Percentiles rank a stretch among this genome's conserved stretches.
phyloP scores from a whole-genome alignment of 2,888 invertebrate genomes.

The Lymantria monacha region DNA sequence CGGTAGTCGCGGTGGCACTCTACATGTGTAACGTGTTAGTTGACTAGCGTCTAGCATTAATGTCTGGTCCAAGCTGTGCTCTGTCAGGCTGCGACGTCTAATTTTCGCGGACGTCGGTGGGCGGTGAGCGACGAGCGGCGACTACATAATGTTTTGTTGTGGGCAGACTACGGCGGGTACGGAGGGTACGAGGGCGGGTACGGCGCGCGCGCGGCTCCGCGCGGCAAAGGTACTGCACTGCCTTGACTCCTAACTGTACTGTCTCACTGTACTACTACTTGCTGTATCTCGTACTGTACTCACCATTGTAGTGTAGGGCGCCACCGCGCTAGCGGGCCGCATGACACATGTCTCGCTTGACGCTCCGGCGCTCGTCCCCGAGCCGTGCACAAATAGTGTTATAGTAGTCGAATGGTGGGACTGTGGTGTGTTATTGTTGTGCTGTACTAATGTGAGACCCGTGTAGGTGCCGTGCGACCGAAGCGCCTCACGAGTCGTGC shows the following conservation, averaged over 20 bases:
- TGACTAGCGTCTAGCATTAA: no score
- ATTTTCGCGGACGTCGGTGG: no score
- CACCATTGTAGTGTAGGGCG: constrained; percentile 21
- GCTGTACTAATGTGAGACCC: constrained; percentile 3
- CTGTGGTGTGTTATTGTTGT: not conserved
- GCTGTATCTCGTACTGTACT: constrained; percentile 11
- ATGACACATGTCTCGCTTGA: constrained; percentile 27
- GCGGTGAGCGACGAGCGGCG: no score
- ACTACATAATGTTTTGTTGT: constrained; percentile 71
- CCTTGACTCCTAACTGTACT: constrained; percentile 33
- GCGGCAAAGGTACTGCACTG: constrained; percentile 90
- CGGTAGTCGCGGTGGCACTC: no score
- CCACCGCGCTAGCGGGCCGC: constrained; percentile 24
- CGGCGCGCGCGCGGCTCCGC: constrained; percentile 92
- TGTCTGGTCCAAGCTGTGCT: no score
- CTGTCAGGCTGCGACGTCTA: no score
- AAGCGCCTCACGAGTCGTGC: constrained; percentile 27
- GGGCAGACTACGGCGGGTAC: constrained; percentile 93
- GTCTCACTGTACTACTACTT: constrained; percentile 16
- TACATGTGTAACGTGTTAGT: no score
- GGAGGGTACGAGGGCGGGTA: constrained; percentile 95
- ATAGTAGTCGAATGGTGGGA: no score
- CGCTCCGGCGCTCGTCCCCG: constrained; percentile 6
- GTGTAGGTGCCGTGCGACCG: constrained; percentile 29
- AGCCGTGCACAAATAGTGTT: not conserved